Percentiles rank a stretch among this genome's conserved stretches.
Conservation (phyloP, 2,113 vertebrate genomes). For the Accipiter cooperii region DNA sequence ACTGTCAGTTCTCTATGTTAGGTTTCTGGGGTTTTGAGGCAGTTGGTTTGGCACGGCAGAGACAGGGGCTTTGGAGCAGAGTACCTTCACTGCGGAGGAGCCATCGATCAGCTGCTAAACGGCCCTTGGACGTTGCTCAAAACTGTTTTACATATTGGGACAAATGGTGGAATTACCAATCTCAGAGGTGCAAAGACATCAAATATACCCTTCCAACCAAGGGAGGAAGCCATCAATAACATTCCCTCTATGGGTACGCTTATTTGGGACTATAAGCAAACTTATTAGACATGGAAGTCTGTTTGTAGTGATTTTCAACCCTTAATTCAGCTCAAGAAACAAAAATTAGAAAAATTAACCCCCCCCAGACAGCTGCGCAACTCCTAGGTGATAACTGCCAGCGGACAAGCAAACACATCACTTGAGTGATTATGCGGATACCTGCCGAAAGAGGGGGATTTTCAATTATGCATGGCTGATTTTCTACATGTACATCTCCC, state of each 20-base stretch:
- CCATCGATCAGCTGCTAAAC: background rate
- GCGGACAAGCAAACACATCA: background rate
- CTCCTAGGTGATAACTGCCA: background rate
- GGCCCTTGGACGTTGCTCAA: background rate
- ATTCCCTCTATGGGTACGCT: background rate
- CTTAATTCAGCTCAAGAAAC: background rate
- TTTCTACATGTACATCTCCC: background rate
- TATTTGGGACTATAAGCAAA: background rate
- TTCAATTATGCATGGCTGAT: background rate
- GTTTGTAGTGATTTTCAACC: background rate
- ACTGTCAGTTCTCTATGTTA: background rate
- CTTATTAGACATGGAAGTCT: background rate
- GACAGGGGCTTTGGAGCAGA: background rate
- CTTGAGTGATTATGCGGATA: background rate
- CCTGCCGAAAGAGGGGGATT: background rate
- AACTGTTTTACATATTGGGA: background rate
- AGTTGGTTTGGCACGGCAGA: background rate
- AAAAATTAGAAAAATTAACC: background rate
- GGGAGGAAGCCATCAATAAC: background rate
- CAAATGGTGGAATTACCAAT: background rate
- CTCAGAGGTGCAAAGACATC: background rate
- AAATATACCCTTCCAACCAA: background rate
- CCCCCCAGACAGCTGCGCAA: background rate
- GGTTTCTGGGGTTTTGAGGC: background rate
- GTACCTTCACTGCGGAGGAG: background rate